These are phyloP conservation scores for Linnaemya vulpina DNA, from an alignment of 2,888 invertebrate species.

Conservation along the genomic window DNA sequence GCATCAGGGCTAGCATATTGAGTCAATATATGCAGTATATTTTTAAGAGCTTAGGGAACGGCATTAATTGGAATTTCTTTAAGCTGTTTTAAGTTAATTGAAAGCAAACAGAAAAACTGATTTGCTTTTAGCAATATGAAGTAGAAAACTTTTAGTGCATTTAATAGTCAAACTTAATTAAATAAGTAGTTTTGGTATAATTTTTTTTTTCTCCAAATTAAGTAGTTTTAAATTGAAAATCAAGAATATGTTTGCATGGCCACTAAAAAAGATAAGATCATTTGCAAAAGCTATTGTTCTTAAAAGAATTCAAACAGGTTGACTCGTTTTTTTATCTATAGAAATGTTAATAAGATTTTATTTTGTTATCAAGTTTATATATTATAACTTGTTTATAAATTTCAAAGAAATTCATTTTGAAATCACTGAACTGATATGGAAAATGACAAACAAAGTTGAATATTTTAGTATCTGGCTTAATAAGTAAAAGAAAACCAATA, in stretches of 20 bases:
- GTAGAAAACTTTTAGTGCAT: neutral
- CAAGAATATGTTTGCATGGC: no score
- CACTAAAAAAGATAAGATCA: neutral
- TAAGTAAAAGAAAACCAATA: constrained; percentile 3
- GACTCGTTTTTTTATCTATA: constrained; percentile 6
- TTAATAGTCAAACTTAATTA: no score
- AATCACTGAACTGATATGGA: constrained; percentile 9
- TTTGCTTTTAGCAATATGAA: neutral
- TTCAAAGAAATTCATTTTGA: neutral
- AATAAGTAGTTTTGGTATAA: no score
- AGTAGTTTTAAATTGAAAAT: no score
- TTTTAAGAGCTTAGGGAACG: constrained; percentile 1
- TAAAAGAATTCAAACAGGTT: neutral
- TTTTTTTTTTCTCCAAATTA: no score
- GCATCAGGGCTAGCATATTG: constrained; percentile 5
- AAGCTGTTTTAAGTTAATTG: constrained; percentile 11
- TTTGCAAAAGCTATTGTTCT: neutral
- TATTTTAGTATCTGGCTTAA: neutral
- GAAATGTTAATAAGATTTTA: constrained; percentile 11
- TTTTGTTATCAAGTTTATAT: neutral
- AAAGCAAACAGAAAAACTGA: neutral
- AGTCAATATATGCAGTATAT: neutral
- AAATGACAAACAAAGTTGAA: neutral
- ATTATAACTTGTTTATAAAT: neutral
- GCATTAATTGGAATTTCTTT: constrained; percentile 25